Evolutionary conservation across 64 coral and sea anemone species (phyloP).

Genomic region (Montipora cactus): DNA sequence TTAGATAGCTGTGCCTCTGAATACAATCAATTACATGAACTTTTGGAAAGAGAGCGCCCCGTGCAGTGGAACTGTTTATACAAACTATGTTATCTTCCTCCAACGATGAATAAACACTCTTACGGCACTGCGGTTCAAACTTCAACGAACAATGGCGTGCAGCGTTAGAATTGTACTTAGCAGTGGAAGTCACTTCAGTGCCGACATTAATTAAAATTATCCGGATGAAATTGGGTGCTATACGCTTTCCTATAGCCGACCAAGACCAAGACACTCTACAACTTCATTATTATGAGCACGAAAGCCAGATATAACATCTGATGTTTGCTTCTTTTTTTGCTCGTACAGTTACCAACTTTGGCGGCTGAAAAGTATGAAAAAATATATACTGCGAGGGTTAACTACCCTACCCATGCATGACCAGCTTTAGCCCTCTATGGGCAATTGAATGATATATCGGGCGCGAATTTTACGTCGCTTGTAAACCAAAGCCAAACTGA

Average conservation of each 20-base stretch:
- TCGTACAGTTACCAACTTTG: conserved; percentile 17
- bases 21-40: conserved; percentile 78
- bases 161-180: conserved; percentile 45
- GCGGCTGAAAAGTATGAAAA: background rate
- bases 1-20: conserved; percentile 73
- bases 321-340: background rate
- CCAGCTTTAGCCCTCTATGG: conserved; percentile 29
- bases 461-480: conserved; percentile 67
- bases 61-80: conserved; percentile 49
- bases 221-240: conserved; percentile 27
- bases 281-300: conserved; percentile 25
- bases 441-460: conserved; percentile 66
- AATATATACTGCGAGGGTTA: background rate
- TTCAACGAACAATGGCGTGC: conserved; percentile 39
- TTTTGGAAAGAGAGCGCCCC: background rate
- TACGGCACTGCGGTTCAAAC: conserved; percentile 21
- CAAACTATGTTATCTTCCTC: conserved; percentile 43
- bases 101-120: conserved; percentile 32
- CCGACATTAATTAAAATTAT: conserved; percentile 33
- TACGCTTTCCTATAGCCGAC: conserved; percentile 19
- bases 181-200: conserved; percentile 51
- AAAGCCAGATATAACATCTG: conserved; percentile 45
- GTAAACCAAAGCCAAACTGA: conserved; percentile 77
- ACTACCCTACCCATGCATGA: conserved; percentile 1
- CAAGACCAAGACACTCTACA: conserved; percentile 24